phyloP scores from a whole-genome alignment of 2,888 invertebrate genomes.

The Nineta flava region DNA sequence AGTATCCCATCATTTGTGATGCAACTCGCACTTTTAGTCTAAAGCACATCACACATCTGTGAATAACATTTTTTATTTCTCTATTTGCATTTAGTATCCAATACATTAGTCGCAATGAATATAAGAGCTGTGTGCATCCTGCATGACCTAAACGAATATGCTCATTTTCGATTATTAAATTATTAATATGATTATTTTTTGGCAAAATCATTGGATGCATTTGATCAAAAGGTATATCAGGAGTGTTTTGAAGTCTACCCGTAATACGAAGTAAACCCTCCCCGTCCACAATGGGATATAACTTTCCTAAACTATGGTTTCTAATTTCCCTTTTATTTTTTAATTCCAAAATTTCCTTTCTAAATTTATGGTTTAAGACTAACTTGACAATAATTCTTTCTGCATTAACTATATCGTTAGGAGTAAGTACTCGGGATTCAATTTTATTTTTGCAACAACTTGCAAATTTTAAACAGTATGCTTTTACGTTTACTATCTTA shows the following conservation, averaged over 20 bases:
- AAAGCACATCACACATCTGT: not conserved
- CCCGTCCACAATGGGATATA: constrained; percentile 9
- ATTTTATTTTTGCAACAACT: not conserved
- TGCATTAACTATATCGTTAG: not conserved
- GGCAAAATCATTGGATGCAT: constrained; percentile 9
- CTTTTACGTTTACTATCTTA: not conserved
- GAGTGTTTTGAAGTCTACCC: constrained; percentile 6
- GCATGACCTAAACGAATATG: not conserved
- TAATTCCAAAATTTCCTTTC: not conserved
- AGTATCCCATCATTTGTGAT: constrained; percentile 9
- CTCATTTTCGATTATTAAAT: not conserved
- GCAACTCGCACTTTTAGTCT: not conserved
- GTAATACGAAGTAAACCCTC: constrained; percentile 7
- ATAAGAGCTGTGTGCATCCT: not conserved
- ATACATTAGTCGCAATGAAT: not conserved
- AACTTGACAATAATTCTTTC: not conserved
- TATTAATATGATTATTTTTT: constrained; percentile 1
- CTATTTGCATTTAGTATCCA: not conserved
- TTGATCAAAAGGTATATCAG: constrained; percentile 5
- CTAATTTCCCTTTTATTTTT: not conserved
- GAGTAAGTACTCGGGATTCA: not conserved
- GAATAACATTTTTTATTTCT: not conserved
- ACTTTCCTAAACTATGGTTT: not conserved
- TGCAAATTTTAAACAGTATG: not conserved
- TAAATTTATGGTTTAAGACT: not conserved